phyloP scores from a whole-genome alignment of 2,113 vertebrate species.

The Catharus minimus region DNA sequence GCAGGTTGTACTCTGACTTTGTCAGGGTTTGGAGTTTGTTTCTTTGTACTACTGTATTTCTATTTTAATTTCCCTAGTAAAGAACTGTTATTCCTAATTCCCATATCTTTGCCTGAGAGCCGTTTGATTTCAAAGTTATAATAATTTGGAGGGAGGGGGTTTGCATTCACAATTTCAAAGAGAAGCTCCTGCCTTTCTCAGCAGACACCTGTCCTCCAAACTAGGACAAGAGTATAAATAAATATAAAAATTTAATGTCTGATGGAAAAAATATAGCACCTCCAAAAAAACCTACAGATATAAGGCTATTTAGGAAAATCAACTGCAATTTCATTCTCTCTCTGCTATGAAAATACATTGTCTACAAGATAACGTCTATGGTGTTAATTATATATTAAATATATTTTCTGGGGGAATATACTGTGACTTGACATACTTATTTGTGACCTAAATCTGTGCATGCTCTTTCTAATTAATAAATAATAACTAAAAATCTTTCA shows the following conservation, averaged over 20 bases:
- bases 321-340: not conserved
- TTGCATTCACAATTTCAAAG: no score
- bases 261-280: not conserved
- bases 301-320: not conserved
- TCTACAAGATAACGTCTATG: not conserved
- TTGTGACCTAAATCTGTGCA: not conserved
- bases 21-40: no score
- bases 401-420: not conserved
- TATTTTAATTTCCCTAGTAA: no score
- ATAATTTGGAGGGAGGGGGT: no score
- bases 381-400: not conserved
- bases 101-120: no score
- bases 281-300: accelerated
- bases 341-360: not conserved
- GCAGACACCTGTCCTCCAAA: no score
- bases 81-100: no score
- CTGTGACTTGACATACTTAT: not conserved
- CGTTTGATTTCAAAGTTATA: no score
- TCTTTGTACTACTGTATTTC: no score
- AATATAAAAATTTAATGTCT: not conserved
- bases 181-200: no score
- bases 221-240: not conserved
- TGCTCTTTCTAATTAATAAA: not conserved
- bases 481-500: not conserved
- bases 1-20: no score